Evolutionary conservation across 2,113 vertebrate genomes (phyloP).

Genomic region (Anarhynchus alexandrinus): DNA sequence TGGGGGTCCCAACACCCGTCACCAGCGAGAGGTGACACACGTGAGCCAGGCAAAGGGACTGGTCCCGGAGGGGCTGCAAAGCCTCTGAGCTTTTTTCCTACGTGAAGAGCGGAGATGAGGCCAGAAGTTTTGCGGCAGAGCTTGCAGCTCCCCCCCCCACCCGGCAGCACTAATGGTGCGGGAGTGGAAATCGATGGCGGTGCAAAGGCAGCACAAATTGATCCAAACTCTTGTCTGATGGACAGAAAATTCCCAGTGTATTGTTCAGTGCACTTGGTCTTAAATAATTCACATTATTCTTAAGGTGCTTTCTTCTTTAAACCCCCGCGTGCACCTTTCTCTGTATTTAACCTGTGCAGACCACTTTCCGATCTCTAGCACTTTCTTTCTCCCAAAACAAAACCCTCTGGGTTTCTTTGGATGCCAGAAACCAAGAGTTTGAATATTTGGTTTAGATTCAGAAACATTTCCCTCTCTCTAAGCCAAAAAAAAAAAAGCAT

Average conservation of each 20-base stretch:
- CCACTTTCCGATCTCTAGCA: neutral
- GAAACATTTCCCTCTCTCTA: neutral
- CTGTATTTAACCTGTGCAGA: neutral
- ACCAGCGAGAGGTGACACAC: fast-evolving
- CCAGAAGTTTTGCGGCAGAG: neutral
- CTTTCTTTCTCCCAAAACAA: neutral
- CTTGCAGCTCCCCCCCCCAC: neutral
- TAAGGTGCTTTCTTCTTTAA: neutral
- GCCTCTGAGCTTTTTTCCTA: neutral
- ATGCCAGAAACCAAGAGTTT: neutral
- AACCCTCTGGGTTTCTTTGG: neutral
- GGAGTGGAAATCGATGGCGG: neutral
- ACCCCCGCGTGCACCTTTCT: fast-evolving
- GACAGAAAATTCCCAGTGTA: neutral
- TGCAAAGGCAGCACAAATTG: neutral
- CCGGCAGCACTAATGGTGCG: neutral
- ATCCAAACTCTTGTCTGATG: neutral
- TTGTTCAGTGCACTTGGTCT: neutral
- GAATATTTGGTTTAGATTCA: neutral
- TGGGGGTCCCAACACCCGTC: fast-evolving
- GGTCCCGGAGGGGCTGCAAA: neutral
- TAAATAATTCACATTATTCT: neutral
- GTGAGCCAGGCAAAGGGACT: neutral
- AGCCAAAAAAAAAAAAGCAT: neutral
- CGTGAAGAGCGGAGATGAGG: fast-evolving